Conservation (phyloP, 1,140 invertebrate species). For the Heliconius congener region DNA sequence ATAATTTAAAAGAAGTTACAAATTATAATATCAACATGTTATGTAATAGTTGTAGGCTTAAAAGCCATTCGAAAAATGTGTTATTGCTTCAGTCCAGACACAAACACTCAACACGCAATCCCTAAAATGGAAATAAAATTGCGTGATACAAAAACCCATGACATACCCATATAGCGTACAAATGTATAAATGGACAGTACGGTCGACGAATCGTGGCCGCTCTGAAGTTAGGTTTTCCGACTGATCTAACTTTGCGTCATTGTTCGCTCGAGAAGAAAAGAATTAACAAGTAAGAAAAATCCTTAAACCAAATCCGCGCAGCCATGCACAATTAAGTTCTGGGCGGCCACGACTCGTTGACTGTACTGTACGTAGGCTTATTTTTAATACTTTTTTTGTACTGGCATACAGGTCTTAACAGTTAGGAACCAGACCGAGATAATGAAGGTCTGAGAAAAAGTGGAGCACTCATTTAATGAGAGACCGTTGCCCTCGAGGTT, state of each 20-base stretch:
- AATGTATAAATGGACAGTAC: not conserved
- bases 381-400: conserved; percentile 5
- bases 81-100: not conserved
- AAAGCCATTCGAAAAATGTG: not conserved
- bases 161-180: not conserved
- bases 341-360: no score
- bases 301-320: no score
- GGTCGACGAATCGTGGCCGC: no score
- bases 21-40: not conserved
- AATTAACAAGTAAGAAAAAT: no score
- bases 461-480: conserved; percentile 14
- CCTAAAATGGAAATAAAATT: not conserved
- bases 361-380: not conserved
- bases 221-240: no score
- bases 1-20: not conserved
- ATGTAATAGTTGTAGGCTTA: not conserved
- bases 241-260: no score
- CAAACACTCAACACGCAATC: not conserved
- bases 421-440: conserved; percentile 25
- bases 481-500: conserved; percentile 19
- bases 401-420: conserved; percentile 25
- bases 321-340: no score
- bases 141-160: not conserved
- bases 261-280: no score
- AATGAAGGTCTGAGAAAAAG: conserved; percentile 25